Percentiles rank a stretch among this genome's conserved stretches.
phyloP scores from a whole-genome alignment of 2,797 vertebrate species.

The Limosa lapponica region DNA sequence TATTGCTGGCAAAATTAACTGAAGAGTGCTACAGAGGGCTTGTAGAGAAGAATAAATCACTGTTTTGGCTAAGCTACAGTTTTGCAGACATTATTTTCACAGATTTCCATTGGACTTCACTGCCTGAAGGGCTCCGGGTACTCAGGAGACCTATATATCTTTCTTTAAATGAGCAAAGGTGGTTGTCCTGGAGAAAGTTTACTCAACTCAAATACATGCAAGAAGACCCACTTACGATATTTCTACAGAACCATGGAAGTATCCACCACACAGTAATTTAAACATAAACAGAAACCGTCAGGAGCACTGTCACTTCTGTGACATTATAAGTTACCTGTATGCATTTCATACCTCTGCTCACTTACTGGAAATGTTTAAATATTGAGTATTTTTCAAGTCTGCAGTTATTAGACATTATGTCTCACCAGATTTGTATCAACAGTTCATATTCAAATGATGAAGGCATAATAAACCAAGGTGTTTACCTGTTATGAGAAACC shows the following conservation, averaged over 20 bases:
- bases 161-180: not conserved
- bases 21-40: not conserved
- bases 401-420: not conserved
- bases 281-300: not conserved
- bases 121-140: not conserved
- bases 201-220: not conserved
- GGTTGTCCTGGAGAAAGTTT: not conserved
- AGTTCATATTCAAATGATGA: not conserved
- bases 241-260: not conserved
- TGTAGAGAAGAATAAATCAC: not conserved
- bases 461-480: not conserved
- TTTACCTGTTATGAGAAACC: constrained; percentile 93
- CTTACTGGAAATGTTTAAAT: not conserved
- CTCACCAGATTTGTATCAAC: not conserved
- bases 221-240: not conserved
- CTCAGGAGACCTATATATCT: not conserved
- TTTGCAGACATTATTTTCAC: not conserved
- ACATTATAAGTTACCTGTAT: not conserved
- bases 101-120: not conserved
- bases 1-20: not conserved
- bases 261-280: not conserved
- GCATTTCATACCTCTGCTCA: not conserved
- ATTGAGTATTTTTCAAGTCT: not conserved
- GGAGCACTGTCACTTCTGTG: not conserved
- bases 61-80: not conserved